phyloP scores from a whole-genome alignment of 2,113 vertebrate genomes.

The Elaphurus davidianus region DNA sequence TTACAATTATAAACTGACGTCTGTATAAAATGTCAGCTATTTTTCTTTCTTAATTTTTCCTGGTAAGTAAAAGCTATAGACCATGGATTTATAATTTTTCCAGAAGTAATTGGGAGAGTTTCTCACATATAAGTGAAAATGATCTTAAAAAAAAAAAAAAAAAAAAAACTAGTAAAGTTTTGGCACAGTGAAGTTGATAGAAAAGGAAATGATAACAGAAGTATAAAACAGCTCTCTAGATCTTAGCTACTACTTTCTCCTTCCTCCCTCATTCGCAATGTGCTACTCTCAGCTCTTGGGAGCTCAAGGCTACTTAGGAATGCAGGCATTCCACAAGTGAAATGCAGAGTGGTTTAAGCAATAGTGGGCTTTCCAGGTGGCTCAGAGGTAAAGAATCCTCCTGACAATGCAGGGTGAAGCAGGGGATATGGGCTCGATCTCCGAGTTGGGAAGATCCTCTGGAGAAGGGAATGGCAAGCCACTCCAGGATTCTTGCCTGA shows the following conservation, averaged over 20 bases:
- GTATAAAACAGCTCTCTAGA: neutral
- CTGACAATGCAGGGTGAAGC: neutral
- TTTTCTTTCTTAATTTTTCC: neutral
- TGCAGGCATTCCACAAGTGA: neutral
- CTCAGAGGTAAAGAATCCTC: neutral
- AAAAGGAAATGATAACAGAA: neutral
- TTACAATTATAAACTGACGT: neutral
- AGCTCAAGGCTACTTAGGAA: no score
- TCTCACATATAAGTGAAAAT: neutral
- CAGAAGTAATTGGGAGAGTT: neutral
- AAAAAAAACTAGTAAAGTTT: neutral
- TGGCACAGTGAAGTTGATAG: neutral
- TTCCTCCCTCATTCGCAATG: neutral
- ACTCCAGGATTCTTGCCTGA: neutral
- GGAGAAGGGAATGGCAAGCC: neutral
- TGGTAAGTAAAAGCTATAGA: neutral
- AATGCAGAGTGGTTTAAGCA: neutral
- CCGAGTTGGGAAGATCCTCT: neutral
- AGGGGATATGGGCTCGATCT: neutral
- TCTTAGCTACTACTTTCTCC: rapidly evolving
- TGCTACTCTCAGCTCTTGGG: neutral
- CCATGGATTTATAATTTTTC: neutral
- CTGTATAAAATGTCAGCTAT: neutral
- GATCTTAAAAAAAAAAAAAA: neutral
- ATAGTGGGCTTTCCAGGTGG: neutral